Evolutionary conservation across 2,797 vertebrate species (phyloP).

Genomic region (Lepidocolaptes lacrymiger): DNA sequence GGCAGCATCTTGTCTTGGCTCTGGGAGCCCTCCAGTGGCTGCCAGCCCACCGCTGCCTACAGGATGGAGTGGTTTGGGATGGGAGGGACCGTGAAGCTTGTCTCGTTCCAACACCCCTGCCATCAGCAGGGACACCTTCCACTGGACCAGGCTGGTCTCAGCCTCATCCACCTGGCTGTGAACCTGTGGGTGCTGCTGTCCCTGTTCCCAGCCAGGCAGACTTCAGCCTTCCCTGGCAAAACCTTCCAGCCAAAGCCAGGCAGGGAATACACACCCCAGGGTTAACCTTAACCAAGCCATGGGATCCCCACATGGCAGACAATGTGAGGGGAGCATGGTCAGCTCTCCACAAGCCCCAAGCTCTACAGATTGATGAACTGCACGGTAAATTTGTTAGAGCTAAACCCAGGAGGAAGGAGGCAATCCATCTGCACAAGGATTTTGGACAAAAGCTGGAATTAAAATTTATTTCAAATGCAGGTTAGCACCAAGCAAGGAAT

Average conservation of each 20-base stretch:
- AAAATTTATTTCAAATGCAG: fast-evolving
- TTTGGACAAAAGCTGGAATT: not conserved
- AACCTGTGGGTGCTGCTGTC: not conserved
- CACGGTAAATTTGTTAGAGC: not conserved
- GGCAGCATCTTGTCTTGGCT: not conserved
- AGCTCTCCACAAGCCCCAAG: fast-evolving
- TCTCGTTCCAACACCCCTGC: no score
- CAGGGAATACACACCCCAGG: fast-evolving
- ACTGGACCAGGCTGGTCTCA: fast-evolving
- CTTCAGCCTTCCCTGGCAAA: fast-evolving
- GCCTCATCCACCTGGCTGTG: not conserved
- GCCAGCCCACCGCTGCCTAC: fast-evolving
- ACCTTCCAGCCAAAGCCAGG: not conserved
- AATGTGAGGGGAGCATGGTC: fast-evolving
- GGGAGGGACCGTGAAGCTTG: not conserved
- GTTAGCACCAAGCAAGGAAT: not conserved
- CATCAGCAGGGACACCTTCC: not conserved
- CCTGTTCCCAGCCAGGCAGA: fast-evolving
- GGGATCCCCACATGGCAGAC: fast-evolving
- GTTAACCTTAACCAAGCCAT: fast-evolving
- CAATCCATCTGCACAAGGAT: fast-evolving
- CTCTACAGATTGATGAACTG: not conserved
- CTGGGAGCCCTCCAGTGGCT: slow-evolving; percentile 14
- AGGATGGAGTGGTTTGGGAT: not conserved
- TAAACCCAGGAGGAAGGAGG: not conserved